Evolutionary conservation across 2,888 invertebrate genomes (phyloP).

Genomic region (Caenorhabditis wallacei): DNA sequence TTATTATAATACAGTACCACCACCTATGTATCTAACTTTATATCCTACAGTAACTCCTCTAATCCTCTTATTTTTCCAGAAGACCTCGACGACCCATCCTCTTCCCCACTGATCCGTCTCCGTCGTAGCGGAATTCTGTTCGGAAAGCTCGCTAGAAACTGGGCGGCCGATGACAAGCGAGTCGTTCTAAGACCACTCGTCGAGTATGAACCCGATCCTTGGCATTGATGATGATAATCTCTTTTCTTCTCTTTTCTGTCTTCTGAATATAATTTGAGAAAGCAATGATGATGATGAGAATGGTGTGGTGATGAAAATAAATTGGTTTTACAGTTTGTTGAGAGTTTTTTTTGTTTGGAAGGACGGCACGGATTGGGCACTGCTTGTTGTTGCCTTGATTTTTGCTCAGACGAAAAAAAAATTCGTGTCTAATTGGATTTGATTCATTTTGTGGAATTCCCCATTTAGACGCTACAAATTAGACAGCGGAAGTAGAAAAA

Average conservation of each 20-base stretch:
- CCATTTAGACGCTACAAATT: neutral
- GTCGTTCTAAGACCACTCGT: conserved; percentile 55
- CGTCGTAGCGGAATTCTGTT: conserved; percentile 64
- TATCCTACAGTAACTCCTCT: neutral
- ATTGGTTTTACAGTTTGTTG: conserved; percentile 20
- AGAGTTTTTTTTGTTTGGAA: neutral
- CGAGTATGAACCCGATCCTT: conserved; percentile 51
- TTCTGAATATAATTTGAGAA: conserved; percentile 7
- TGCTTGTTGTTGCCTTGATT: too few relatives aligned
- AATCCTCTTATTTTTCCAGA: conserved; percentile 8
- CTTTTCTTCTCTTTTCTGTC: neutral
- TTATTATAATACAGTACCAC: too few relatives aligned
- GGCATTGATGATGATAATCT: conserved; percentile 26
- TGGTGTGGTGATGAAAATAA: conserved; percentile 20
- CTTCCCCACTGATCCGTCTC: conserved; percentile 45
- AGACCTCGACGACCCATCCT: conserved; percentile 19
- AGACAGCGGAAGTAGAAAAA: neutral
- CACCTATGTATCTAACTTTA: too few relatives aligned
- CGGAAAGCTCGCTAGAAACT: conserved; percentile 60
- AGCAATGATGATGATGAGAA: conserved; percentile 5
- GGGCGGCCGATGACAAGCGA: conserved; percentile 62
- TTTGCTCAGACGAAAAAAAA: neutral
- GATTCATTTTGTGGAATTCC: neutral
- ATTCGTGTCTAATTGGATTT: neutral
- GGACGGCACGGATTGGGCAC: neutral